Conservation (phyloP, 2,888 invertebrate genomes). For the Nyleta sp. region DNA sequence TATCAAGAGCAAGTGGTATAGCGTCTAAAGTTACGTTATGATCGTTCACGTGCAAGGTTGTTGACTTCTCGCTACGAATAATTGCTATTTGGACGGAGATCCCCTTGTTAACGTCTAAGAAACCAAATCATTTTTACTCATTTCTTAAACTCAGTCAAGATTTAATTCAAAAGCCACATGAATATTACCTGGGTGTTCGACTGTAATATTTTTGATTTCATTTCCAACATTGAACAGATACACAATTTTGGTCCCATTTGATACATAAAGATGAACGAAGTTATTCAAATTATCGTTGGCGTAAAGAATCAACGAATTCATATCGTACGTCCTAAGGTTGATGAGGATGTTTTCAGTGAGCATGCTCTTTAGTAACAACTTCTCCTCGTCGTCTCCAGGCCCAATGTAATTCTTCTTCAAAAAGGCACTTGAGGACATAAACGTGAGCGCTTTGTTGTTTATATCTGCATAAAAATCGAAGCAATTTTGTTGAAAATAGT, state of each 20-base stretch:
- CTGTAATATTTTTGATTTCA: slow-evolving; percentile 90
- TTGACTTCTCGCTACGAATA: slow-evolving; percentile 87
- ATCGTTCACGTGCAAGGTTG: slow-evolving; percentile 92
- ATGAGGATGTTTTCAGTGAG: slow-evolving; percentile 92
- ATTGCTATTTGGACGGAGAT: slow-evolving; percentile 95
- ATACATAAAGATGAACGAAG: slow-evolving; percentile 94
- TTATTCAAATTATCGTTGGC: slow-evolving; percentile 97
- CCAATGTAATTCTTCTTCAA: slow-evolving; percentile 91
- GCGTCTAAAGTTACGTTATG: slow-evolving; percentile 88
- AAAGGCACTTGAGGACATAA: slow-evolving; percentile 91
- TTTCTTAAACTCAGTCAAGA: neutral
- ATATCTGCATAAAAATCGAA: slow-evolving; percentile 86
- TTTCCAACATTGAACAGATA: slow-evolving; percentile 93
- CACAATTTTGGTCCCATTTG: slow-evolving; percentile 90
- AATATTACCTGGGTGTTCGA: slow-evolving; percentile 85
- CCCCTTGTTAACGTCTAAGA: slow-evolving; percentile 88
- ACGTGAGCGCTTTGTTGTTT: slow-evolving; percentile 94
- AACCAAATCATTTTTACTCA: slow-evolving; percentile 36
- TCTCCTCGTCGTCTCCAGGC: slow-evolving; percentile 85
- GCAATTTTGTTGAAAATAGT: neutral
- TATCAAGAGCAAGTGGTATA: slow-evolving; percentile 87
- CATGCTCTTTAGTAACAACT: slow-evolving; percentile 87
- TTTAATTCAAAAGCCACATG: too few species aligned
- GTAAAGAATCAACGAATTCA: slow-evolving; percentile 92
- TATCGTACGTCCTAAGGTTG: slow-evolving; percentile 94